Conservation (phyloP, 2,113 vertebrate genomes). For the Plotosus lineatus region DNA sequence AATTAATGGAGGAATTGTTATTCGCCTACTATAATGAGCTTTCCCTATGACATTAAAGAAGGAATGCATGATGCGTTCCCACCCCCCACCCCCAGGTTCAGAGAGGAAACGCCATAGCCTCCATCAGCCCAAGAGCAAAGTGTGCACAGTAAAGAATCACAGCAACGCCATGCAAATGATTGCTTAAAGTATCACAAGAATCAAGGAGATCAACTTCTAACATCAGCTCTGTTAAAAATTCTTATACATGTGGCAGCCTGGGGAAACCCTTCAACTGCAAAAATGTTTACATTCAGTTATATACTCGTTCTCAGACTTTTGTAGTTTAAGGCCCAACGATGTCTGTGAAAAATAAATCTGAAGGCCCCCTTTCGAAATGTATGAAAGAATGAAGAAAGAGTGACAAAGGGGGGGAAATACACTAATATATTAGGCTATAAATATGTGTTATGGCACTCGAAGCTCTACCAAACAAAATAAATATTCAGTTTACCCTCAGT, state of each 20-base stretch:
- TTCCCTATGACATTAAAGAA: constrained; percentile 76
- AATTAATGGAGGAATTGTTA: constrained; percentile 82
- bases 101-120: constrained; percentile 32
- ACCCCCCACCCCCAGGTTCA: constrained; percentile 74
- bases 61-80: constrained; percentile 75
- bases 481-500: no score
- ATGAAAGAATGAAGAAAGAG: no score
- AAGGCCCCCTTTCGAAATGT: no score
- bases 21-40: constrained; percentile 78
- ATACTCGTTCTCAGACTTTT: not conserved
- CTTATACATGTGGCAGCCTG: not conserved
- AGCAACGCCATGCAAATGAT: constrained; percentile 8
- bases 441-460: no score
- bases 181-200: not conserved
- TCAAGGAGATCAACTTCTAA: no score
- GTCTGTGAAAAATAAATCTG: no score
- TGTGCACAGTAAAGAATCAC: constrained; percentile 51
- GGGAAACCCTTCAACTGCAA: not conserved
- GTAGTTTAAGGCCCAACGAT: no score
- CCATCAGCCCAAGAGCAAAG: constrained; percentile 25
- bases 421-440: no score
- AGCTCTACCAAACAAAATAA: no score
- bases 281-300: not conserved
- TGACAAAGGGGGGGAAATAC: no score
- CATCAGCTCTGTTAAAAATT: not conserved